These are phyloP conservation scores for Gymnocephalus cernua DNA, from an alignment of 2,113 vertebrate species.

Conservation along the genomic window DNA sequence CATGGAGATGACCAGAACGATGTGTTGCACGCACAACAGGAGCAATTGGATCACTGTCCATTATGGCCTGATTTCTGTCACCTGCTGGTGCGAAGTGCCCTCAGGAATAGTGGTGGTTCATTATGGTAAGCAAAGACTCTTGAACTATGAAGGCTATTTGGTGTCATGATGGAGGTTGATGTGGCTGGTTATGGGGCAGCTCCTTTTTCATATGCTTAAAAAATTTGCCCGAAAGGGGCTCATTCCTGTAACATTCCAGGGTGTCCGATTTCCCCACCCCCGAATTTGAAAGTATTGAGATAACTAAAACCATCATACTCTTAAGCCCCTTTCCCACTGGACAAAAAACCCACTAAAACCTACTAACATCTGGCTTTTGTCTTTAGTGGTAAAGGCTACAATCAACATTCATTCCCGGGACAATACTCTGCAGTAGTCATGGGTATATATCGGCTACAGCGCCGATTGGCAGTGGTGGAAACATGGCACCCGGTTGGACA, in stretches of 20 bases:
- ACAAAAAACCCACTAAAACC: too few species aligned
- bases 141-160: constrained; percentile 59
- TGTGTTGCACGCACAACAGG: constrained; percentile 21
- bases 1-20: constrained; percentile 43
- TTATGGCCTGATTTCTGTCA: constrained; percentile 52
- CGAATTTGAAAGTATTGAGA: constrained; percentile 21
- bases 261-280: constrained; percentile 18
- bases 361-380: too few species aligned
- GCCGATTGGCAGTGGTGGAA: too few species aligned
- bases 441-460: too few species aligned
- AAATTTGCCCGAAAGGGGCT: constrained; percentile 53
- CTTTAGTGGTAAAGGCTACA: too few species aligned
- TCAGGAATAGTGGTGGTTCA: constrained; percentile 1
- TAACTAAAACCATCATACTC: constrained; percentile 16
- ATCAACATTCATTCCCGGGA: too few species aligned
- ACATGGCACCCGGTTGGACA: too few species aligned
- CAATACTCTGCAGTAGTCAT: too few species aligned
- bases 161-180: constrained; percentile 58
- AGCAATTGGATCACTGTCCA: constrained; percentile 57
- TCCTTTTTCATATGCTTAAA: constrained; percentile 36
- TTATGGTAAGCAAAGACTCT: constrained; percentile 47
- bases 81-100: neutral
- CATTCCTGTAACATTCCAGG: constrained; percentile 68
- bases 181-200: constrained; percentile 15
- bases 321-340: neutral